Conservation (phyloP, 2,888 invertebrate genomes). For the Zeuzera pyrina region DNA sequence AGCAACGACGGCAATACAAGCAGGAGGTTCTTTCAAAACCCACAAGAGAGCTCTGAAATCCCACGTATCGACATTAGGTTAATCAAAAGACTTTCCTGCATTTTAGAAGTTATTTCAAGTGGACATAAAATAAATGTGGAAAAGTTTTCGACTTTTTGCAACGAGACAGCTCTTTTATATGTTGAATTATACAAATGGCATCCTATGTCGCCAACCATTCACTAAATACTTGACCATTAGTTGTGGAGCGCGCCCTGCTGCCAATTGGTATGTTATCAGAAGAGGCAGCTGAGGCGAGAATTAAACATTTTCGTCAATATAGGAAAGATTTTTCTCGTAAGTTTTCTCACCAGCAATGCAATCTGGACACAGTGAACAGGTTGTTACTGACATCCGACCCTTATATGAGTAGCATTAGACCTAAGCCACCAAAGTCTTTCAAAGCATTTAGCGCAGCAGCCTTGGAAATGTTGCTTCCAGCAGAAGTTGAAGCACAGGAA, state of each 20-base stretch:
- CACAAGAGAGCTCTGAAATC: conserved; percentile 19
- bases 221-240: conserved; percentile 16
- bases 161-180: conserved; percentile 20
- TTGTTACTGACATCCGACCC: background rate
- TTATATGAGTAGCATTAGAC: background rate
- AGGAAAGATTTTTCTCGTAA: background rate
- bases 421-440: background rate
- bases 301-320: background rate
- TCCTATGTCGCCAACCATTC: conserved; percentile 28
- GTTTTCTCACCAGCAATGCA: background rate
- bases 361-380: background rate
- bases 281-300: conserved; percentile 1
- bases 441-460: background rate
- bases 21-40: conserved; percentile 22
- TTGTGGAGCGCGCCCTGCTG: background rate
- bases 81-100: conserved; percentile 19
- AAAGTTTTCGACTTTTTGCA: conserved; percentile 9
- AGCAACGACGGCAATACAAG: conserved; percentile 18
- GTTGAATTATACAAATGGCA: conserved; percentile 24
- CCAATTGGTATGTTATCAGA: background rate
- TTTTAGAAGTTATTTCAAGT: conserved; percentile 20
- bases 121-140: conserved; percentile 8
- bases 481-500: background rate
- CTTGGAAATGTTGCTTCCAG: background rate
- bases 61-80: conserved; percentile 8